phyloP scores from a whole-genome alignment of 1,140 invertebrate genomes.

The Teleopsis dalmanni region DNA sequence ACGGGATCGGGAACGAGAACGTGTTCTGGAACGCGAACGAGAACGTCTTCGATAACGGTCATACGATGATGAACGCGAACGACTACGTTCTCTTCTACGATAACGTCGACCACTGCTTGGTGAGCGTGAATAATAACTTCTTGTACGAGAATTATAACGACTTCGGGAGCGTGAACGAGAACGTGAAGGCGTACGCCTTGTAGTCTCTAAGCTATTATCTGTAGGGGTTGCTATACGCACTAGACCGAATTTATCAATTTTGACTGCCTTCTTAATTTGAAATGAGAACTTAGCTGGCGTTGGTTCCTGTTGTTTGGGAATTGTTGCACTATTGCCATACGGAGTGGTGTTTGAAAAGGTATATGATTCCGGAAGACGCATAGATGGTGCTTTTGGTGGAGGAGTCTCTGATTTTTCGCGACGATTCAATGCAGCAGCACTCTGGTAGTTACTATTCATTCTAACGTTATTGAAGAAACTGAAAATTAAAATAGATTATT shows the following conservation, averaged over 20 bases:
- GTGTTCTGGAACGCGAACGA: constrained; percentile 32
- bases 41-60: neutral
- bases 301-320: constrained; percentile 7
- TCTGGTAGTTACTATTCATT: no score
- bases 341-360: neutral
- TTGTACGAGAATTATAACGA: constrained; percentile 40
- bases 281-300: constrained; percentile 25
- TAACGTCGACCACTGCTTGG: neutral
- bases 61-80: constrained; percentile 1
- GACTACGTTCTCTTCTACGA: neutral
- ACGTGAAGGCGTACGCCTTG: constrained; percentile 39
- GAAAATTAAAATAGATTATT: no score
- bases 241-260: constrained; percentile 61
- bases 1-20: constrained; percentile 42
- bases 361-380: neutral
- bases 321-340: neutral
- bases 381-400: constrained; percentile 7
- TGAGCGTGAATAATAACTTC: constrained; percentile 4
- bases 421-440: constrained; percentile 11
- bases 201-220: constrained; percentile 25
- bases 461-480: constrained; percentile 48
- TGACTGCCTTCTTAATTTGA: constrained; percentile 44
- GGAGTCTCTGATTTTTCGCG: constrained; percentile 7
- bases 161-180: constrained; percentile 38
- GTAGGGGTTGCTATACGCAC: constrained; percentile 51